A percentile compares a stretch with the other conserved stretches of the same genome.
Evolutionary conservation across 2,113 vertebrate genomes (phyloP).

Genomic region (Chaenocephalus aceratus): DNA sequence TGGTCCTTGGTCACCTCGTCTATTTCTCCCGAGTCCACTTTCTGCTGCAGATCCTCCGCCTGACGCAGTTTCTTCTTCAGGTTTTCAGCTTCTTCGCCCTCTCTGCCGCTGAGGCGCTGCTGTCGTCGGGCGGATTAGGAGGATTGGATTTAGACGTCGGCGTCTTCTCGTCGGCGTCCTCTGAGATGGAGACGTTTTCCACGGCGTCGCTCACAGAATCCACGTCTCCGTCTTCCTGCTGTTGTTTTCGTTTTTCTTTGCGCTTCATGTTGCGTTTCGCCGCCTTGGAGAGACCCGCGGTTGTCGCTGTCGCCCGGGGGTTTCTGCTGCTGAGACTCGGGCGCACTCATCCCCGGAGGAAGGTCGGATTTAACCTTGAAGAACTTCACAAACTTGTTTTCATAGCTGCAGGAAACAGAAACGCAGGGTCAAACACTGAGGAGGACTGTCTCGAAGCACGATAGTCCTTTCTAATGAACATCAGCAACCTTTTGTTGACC

Average conservation of each 20-base stretch:
- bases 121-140: constrained; percentile 36
- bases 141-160: no score
- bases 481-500: no score
- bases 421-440: background rate
- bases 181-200: constrained; percentile 79
- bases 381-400: constrained; percentile 98
- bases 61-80: constrained; percentile 94
- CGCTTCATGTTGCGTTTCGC: constrained; percentile 95
- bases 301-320: constrained; percentile 69
- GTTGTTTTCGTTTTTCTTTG: constrained; percentile 93
- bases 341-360: constrained; percentile 89
- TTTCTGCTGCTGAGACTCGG: constrained; percentile 78
- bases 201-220: constrained; percentile 82
- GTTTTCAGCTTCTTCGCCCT: constrained; percentile 91
- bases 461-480: no score
- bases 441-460: no score
- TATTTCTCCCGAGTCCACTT: constrained; percentile 90
- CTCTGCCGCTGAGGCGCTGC: constrained; percentile 39
- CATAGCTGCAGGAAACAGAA: constrained; percentile 86
- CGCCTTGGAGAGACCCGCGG: constrained; percentile 87
- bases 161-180: constrained; percentile 32
- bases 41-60: constrained; percentile 92
- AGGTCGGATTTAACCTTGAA: constrained; percentile 96
- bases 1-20: constrained; percentile 91
- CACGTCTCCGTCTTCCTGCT: constrained; percentile 72